These are phyloP conservation scores for Ictalurus furcatus DNA, from an alignment of 2,113 vertebrate genomes.

Conservation along the genomic window DNA sequence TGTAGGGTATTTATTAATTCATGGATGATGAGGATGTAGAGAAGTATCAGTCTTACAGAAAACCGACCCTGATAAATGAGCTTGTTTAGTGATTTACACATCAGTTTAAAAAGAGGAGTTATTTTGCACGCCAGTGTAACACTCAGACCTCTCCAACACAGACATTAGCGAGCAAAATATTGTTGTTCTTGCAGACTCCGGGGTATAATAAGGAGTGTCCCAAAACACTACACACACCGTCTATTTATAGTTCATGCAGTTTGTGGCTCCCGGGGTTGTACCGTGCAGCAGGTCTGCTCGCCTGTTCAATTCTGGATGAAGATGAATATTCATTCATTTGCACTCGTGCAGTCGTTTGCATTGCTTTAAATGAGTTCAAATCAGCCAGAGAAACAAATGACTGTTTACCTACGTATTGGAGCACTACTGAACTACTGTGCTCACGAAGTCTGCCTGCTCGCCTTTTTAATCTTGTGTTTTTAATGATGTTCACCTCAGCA, in stretches of 20 bases:
- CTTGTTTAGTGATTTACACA: not conserved
- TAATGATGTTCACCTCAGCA: not conserved
- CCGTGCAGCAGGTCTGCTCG: not conserved
- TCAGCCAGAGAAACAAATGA: not conserved
- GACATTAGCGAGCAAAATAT: not conserved
- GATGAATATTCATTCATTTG: not conserved
- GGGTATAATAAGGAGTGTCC: not conserved
- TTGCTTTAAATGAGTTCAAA: not conserved
- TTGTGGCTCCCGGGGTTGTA: not conserved
- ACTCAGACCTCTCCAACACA: not conserved
- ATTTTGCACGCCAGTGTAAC: not conserved
- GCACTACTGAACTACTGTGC: not conserved
- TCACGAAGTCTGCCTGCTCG: not conserved
- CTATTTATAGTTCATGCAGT: slow-evolving; percentile 1
- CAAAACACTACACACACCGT: not conserved
- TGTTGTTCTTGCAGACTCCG: not conserved
- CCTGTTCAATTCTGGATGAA: not conserved
- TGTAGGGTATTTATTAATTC: not conserved
- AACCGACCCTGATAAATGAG: not conserved
- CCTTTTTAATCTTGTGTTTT: not conserved
- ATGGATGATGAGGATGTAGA: not conserved
- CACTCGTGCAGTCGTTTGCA: not conserved
- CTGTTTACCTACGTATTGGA: not conserved
- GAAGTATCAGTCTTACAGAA: not conserved
- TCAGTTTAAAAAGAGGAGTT: not conserved